Conservation (phyloP, 2,888 invertebrate genomes). For the Drosophila multiciliata region DNA sequence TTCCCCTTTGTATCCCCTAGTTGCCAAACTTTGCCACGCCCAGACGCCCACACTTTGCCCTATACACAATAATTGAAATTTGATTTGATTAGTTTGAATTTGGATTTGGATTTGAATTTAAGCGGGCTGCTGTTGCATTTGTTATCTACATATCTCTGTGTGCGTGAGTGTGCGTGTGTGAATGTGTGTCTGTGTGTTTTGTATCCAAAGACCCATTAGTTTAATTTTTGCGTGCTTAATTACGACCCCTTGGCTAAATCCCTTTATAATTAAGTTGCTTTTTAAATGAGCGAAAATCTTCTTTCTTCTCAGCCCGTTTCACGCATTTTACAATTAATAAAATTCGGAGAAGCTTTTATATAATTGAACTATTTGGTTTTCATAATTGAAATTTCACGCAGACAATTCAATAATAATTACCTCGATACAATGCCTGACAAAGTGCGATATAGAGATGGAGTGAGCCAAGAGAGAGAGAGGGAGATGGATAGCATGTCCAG, state of each 20-base stretch:
- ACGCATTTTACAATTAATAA: slow-evolving; percentile 59
- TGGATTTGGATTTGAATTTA: slow-evolving; percentile 26
- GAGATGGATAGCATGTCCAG: slow-evolving; percentile 5
- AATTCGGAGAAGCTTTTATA: slow-evolving; percentile 33
- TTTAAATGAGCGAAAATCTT: slow-evolving; percentile 27
- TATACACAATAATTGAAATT: slow-evolving; percentile 73
- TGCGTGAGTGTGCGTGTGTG: slow-evolving; percentile 2
- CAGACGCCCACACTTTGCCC: slow-evolving; percentile 16
- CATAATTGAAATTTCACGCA: slow-evolving; percentile 73
- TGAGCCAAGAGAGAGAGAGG: not conserved
- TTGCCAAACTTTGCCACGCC: slow-evolving; percentile 35
- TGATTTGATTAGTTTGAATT: slow-evolving; percentile 75
- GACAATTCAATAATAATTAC: slow-evolving; percentile 76
- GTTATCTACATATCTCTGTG: not conserved
- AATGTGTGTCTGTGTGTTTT: not conserved
- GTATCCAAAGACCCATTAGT: slow-evolving; percentile 54
- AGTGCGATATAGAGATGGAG: not conserved
- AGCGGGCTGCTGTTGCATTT: slow-evolving; percentile 41
- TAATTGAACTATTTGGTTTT: slow-evolving; percentile 77
- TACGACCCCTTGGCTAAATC: slow-evolving; percentile 53
- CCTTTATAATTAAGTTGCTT: slow-evolving; percentile 68
- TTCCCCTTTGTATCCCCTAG: slow-evolving; percentile 7
- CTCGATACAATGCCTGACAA: slow-evolving; percentile 49
- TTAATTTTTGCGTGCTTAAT: slow-evolving; percentile 53
- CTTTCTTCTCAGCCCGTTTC: not conserved